Base-by-base conservation (phyloP, 2,888 invertebrate species). In the Miltochrista miniata region DNA sequence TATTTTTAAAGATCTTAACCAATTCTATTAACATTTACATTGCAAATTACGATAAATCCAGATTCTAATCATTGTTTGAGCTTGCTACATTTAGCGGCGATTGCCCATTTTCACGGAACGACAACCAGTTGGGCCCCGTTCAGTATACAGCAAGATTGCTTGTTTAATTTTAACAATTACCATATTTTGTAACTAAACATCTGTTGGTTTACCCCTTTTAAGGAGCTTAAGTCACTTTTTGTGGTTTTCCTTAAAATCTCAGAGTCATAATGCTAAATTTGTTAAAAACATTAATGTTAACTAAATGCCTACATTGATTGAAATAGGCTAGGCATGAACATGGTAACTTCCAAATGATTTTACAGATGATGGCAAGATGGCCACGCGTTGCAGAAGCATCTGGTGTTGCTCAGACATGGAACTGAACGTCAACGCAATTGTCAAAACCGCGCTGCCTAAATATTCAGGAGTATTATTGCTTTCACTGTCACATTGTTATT, bases 21-120 rank as follows among this genome's bases (percentile, higher is more conserved):
- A 77, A 76, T 77, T 72, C 74, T 72, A 79, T 81, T 82, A 83
- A 69, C 81, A 77, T 81, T 81, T 79, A 76, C 76, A 75, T 74
- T 77, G 78, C 78, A 82, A 85, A 85, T 86, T 81, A 85, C 76
- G 81, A 78, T 85, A 85, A 87, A 85, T 86, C 78, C 65, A 74
- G 84, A 85, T 86, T 79, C 72, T 80, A 83, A 86, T 85, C 85
- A 79, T 76, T 83, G 80, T 82, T 79, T 81, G 78, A 83, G 79
- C 76, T 81, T 74, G 72, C 73, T 78, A 76, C 80, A 76, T 85
- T 87, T 76, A 72, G 67, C 79, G 74, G 72, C 79, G 79, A 87
- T 83, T 73, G 83, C 79, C 85, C 82, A 81, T 84, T 87, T 78
- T 62, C 79, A 77, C 74, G 76, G 70, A 76, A 73, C 72, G 71